Evolutionary conservation across 2,888 invertebrate genomes (phyloP), one percentile per base, ranked within the genome.

Genomic region (Diaperis boleti): DNA sequence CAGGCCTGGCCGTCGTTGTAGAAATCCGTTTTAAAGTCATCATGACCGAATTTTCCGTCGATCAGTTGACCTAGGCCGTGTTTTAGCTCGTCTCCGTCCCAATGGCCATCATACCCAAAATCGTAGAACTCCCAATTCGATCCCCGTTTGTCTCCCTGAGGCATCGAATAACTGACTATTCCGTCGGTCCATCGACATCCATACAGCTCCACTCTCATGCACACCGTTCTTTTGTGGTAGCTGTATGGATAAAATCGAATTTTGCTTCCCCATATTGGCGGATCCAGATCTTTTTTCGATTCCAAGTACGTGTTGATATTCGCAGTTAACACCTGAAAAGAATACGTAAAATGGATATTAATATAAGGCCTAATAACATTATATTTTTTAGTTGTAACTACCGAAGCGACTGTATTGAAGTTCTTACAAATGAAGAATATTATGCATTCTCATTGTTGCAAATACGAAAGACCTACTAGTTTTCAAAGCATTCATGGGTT

Each of bases 191-290:
- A 94, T 45, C 85, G 84, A 79, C 96, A 96, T 15, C 96, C 96
- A 79, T 94, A 95, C 22, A 96, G 80, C 79, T 96, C 96, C 26
- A 95, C 92, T 65, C 96, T 83, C 92, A 96, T 92, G 83, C 96
- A 96, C 52, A 95, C 93, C 0, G 94, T 95, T 64, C 95, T 86
- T 6, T 89, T 87, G 76, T 92, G 91, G 68, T 89, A 88, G 79
- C 93, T 93, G 85, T 92, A 91, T 0, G 96, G 96, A 62, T 94
- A 86, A 81, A 96, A 91, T 41, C 95, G 88, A 59, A 96, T 85
- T 81, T 90, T 89, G 70, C 90, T 90, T 10, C 94, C 95, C 86
- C 94, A 92, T 69, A 96, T 89, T 26, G 94, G 91, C 11, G 94
- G 93, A 66, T 91, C 89, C 72, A 95, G 84, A 45, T 89, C 88